Conservation (phyloP, 2,888 invertebrate species). For the Shargacucullia verbasci region DNA sequence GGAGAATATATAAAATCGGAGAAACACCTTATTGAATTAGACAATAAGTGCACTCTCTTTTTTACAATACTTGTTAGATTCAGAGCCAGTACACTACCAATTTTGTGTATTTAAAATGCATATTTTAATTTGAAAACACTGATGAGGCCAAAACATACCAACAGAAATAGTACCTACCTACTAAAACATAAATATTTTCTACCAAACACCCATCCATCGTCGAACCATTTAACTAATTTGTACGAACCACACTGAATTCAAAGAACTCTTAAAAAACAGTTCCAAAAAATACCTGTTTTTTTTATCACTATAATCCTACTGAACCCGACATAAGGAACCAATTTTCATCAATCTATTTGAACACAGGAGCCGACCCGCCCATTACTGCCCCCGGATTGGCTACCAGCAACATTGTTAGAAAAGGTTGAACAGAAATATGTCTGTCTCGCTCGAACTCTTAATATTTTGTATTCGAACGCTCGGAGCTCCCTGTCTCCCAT, state of each 20-base stretch:
- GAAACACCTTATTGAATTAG: no score
- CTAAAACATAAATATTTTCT: neutral
- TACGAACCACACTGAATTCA: slow-evolving; percentile 34
- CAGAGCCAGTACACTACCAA: no score
- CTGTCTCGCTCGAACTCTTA: slow-evolving; percentile 70
- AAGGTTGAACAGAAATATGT: slow-evolving; percentile 60
- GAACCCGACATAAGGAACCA: slow-evolving; percentile 61
- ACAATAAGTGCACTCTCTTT: no score
- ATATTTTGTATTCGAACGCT: slow-evolving; percentile 33
- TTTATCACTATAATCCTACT: slow-evolving; percentile 47
- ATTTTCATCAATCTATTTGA: slow-evolving; percentile 71
- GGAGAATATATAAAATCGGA: no score
- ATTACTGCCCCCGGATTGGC: slow-evolving; percentile 80
- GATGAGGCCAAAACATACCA: neutral
- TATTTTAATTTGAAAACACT: no score
- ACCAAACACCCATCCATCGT: neutral
- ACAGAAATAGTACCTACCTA: neutral
- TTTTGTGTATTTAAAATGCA: no score
- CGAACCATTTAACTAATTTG: slow-evolving; percentile 18
- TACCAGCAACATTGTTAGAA: slow-evolving; percentile 73
- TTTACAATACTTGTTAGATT: no score
- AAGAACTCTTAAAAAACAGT: slow-evolving; percentile 31
- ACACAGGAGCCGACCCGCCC: slow-evolving; percentile 77
- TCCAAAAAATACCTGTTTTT: slow-evolving; percentile 37
- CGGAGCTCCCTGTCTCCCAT: slow-evolving; percentile 69